These are phyloP conservation scores for Desmophyllum pertusum DNA, from an alignment of 92 coral and sea anemone species.

Conservation along the genomic window DNA sequence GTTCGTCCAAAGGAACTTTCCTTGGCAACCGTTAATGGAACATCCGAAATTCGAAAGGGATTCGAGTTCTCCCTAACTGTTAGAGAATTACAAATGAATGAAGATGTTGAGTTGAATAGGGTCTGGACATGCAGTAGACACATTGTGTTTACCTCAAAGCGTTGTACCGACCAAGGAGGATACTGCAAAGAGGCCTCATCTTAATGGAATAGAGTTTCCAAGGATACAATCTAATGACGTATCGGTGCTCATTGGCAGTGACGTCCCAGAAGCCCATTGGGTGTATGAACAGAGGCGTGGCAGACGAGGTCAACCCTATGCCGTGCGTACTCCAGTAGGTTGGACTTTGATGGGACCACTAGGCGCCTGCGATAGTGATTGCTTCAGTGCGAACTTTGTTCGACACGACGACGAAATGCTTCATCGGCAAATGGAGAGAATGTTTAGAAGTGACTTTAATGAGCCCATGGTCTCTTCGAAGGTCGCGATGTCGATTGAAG, in stretches of 20 bases:
- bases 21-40: conserved; percentile 45
- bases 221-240: not conserved
- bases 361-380: not conserved
- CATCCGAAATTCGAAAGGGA: conserved; percentile 11
- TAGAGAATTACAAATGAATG: not conserved
- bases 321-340: conserved; percentile 45
- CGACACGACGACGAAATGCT: not conserved
- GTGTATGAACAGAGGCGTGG: conserved; percentile 62
- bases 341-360: conserved; percentile 68
- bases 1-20: conserved; percentile 27
- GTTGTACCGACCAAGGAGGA: conserved; percentile 32
- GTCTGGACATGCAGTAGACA: conserved; percentile 55
- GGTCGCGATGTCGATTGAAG: conserved; percentile 48
- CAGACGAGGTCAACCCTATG: conserved; percentile 52
- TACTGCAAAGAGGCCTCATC: conserved; percentile 45
- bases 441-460: conserved; percentile 15
- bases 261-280: conserved; percentile 68
- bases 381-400: conserved; percentile 10
- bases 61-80: conserved; percentile 24
- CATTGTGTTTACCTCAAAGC: conserved; percentile 21
- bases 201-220: conserved; percentile 32
- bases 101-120: conserved; percentile 28
- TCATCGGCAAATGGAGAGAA: conserved; percentile 12
- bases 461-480: not conserved
- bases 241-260: conserved; percentile 54